These are phyloP conservation scores for Falco naumanni DNA, from an alignment of 2,797 vertebrate species.

Conservation along the genomic window DNA sequence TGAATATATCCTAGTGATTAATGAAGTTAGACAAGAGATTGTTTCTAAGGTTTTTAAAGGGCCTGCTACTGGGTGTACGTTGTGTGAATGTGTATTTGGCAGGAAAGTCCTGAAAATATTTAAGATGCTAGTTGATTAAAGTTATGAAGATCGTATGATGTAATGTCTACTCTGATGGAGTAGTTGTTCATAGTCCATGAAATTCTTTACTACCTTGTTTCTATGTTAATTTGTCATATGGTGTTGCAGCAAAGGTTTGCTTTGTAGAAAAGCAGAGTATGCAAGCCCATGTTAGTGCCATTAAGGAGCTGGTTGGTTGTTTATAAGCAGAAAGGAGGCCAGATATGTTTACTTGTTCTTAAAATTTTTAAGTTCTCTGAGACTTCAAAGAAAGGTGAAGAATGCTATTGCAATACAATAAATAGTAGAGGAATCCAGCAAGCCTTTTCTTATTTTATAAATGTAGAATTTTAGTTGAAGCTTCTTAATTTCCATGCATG, in stretches of 20 bases:
- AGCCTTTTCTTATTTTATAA: neutral
- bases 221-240: neutral
- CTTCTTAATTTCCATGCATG: neutral
- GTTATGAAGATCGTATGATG: neutral
- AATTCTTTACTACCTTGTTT: neutral
- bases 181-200: neutral
- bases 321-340: neutral
- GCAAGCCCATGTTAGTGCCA: neutral
- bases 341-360: neutral
- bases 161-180: neutral
- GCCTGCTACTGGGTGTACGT: neutral
- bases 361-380: neutral
- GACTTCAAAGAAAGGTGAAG: neutral
- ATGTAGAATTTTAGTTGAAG: neutral
- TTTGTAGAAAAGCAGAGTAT: neutral
- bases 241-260: neutral
- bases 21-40: neutral
- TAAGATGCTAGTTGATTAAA: neutral
- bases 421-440: neutral
- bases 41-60: neutral
- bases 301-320: neutral
- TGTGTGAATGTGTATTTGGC: neutral
- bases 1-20: neutral
- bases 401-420: neutral
- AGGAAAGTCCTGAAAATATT: neutral